Conservation (phyloP, 2,797 vertebrate species). For the Danio aesculapii region DNA sequence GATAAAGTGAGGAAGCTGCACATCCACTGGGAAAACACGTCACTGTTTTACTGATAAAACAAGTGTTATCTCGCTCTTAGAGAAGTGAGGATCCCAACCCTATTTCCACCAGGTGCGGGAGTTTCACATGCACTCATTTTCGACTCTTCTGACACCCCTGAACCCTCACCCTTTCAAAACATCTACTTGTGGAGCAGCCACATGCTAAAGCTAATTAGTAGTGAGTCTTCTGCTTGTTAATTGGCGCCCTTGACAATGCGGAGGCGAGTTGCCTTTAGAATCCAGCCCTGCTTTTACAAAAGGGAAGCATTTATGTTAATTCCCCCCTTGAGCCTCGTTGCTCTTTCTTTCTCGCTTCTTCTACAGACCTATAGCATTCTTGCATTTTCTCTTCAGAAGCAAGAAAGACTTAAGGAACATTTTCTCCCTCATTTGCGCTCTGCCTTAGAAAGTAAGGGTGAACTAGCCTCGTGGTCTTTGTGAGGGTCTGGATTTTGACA, state of each 20-base stretch:
- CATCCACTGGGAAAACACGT: background rate
- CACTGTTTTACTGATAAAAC: background rate
- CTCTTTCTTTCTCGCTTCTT: slow-evolving; percentile 17
- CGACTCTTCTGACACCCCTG: background rate
- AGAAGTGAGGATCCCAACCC: background rate
- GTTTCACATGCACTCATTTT: slow-evolving; percentile 2
- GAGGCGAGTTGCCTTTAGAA: slow-evolving; percentile 41
- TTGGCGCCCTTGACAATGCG: slow-evolving; percentile 57
- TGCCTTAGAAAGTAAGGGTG: background rate
- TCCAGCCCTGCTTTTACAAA: slow-evolving; percentile 41
- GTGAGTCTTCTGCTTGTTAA: slow-evolving; percentile 60
- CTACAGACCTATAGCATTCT: background rate
- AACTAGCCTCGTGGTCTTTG: background rate
- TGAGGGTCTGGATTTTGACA: background rate
- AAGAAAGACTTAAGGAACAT: background rate
- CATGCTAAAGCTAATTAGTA: slow-evolving; percentile 58
- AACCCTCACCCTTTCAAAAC: slow-evolving; percentile 24
- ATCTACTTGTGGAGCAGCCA: slow-evolving; percentile 33
- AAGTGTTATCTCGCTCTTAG: background rate
- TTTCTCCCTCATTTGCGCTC: slow-evolving; percentile 2
- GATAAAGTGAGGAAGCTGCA: background rate
- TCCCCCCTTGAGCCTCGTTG: slow-evolving; percentile 27
- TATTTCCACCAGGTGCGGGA: slow-evolving; percentile 26
- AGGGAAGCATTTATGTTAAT: slow-evolving; percentile 52
- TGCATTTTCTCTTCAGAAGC: background rate